These are phyloP conservation scores for Austrolebias charrua DNA, from an alignment of 2,797 vertebrate species.

Conservation along the genomic window DNA sequence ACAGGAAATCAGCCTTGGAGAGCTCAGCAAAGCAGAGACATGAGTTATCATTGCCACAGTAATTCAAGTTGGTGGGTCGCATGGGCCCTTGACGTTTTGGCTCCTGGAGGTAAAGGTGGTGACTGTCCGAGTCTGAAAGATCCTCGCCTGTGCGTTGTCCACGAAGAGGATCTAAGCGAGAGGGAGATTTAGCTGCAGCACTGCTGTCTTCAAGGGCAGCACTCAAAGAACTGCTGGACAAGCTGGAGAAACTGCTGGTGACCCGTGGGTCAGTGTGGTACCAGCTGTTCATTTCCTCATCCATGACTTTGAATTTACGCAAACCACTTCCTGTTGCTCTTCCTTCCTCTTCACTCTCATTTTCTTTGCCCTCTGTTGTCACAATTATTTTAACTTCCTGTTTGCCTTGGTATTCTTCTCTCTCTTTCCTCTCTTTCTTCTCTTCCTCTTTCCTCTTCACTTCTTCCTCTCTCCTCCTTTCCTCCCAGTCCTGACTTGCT, in stretches of 20 bases:
- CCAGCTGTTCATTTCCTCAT: slow-evolving; percentile 79
- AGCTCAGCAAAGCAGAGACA: slow-evolving; percentile 83
- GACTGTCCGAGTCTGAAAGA: slow-evolving; percentile 74
- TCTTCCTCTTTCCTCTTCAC: slow-evolving; percentile 72
- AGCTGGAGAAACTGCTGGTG: slow-evolving; percentile 82
- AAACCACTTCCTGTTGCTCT: slow-evolving; percentile 64
- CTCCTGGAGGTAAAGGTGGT: slow-evolving; percentile 75
- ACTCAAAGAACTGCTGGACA: slow-evolving; percentile 89
- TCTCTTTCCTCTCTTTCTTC: slow-evolving; percentile 69
- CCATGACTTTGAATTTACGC: slow-evolving; percentile 48
- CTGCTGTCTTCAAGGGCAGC: slow-evolving; percentile 89
- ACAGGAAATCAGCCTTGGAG: slow-evolving; percentile 76
- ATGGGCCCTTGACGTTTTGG: slow-evolving; percentile 60
- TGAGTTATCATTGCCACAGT: slow-evolving; percentile 70
- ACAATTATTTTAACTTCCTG: slow-evolving; percentile 81
- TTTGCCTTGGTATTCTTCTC: slow-evolving; percentile 72
- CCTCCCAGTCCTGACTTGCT: slow-evolving; percentile 76
- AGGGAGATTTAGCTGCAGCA: slow-evolving; percentile 54
- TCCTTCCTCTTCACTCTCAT: slow-evolving; percentile 61
- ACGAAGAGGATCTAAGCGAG: slow-evolving; percentile 39
- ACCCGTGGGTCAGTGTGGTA: slow-evolving; percentile 83
- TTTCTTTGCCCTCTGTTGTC: slow-evolving; percentile 67
- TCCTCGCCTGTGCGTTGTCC: slow-evolving; percentile 69
- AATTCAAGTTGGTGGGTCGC: slow-evolving; percentile 72
- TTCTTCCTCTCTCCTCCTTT: slow-evolving; percentile 69